phyloP scores from a whole-genome alignment of 2,113 vertebrate genomes.

The Oreocharis arfaki region DNA sequence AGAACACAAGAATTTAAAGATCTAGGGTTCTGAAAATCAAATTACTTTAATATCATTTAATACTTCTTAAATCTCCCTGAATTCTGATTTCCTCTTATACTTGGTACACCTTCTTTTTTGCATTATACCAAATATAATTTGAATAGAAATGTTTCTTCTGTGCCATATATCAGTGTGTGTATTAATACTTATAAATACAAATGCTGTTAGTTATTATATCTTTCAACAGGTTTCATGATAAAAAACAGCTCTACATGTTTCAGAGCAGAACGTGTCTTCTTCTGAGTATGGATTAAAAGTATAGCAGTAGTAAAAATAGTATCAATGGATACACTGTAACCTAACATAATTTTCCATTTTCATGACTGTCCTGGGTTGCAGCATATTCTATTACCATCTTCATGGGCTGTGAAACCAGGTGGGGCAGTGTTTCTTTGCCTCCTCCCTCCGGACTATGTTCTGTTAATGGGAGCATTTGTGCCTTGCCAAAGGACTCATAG shows the following conservation, averaged over 20 bases:
- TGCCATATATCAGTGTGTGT: not conserved
- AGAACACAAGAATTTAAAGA: not conserved
- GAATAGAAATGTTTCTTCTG: not conserved
- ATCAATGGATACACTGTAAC: not conserved
- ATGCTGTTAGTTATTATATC: not conserved
- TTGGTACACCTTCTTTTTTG: not conserved
- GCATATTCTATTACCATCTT: no score
- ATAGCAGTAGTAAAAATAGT: not conserved
- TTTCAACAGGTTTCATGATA: not conserved
- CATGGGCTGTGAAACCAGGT: no score
- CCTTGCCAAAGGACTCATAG: no score
- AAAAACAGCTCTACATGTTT: not conserved
- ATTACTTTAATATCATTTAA: not conserved
- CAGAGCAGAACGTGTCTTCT: not conserved
- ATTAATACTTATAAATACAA: conserved; percentile 12
- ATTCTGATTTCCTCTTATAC: conserved; percentile 13
- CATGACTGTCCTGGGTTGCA: no score
- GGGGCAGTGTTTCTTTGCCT: no score
- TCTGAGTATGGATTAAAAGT: not conserved
- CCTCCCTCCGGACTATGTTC: no score
- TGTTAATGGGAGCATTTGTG: no score
- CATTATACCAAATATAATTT: not conserved
- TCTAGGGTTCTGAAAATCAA: conserved; percentile 8
- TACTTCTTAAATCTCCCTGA: not conserved
- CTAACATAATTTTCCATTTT: not conserved